Evolutionary conservation across 2,888 invertebrate genomes (phyloP), one percentile per base, ranked within the genome.

Genomic region (Fragum sueziense): DNA sequence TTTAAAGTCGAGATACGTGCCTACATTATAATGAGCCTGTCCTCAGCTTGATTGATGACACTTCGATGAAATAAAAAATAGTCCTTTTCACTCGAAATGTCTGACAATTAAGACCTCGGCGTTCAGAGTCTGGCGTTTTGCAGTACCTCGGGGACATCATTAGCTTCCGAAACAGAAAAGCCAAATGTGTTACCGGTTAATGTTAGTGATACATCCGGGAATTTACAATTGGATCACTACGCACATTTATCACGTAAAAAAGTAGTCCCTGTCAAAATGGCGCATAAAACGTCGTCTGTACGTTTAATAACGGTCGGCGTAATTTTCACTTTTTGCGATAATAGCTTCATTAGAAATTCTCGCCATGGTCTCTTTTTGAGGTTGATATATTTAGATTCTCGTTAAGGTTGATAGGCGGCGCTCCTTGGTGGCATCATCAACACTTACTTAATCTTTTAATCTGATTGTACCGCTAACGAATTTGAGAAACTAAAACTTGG

Each of bases 181-280:
- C 76, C 52, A 70, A 82, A 79, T 71, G 70, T 76, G 81, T 74
- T 70, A 70, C 75, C 62, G 77, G 62, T 71, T 61, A 76, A 68
- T 69, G 84, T 74, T 79, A 84, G 76, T 71, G 62, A 54, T 76
- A 65, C 84, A 68, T 78, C 68, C 37, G 84, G 84, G 84, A 84
- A 70, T 74, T 70, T 62, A 70, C 80, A 80, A 84, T 84, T 71
- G 70, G 80, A 84, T 84, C 79, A 80, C 67, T 69, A 54, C 74
- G 72, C 54, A 57, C 71, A 76, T 84, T 70, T 79, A 80, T 80
- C 80, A 70, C 73, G 72, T 47, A 68, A 80, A 80, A 83, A 82
- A 82, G 74, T 74, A 79, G 79, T 79, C 61, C 71, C 70, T 71
- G 77, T 62, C 77, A 79, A 74, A 74, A 77, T 69, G 61, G 76